Evolutionary conservation across 1,140 invertebrate genomes (phyloP).

Genomic region (Calliopsis andreniformis): DNA sequence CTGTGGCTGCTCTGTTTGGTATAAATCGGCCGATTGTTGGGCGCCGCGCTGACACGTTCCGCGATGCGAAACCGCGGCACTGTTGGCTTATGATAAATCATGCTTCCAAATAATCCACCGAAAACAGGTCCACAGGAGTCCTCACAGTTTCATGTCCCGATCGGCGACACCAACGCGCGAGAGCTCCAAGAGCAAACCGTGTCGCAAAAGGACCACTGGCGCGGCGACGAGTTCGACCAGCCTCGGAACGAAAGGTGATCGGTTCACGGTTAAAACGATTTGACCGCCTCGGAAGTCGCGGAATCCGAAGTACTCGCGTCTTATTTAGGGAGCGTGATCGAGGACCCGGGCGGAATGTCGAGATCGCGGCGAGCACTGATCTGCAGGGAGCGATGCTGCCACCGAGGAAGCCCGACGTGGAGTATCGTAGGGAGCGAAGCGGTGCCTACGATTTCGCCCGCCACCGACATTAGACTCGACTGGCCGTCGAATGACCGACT

Average conservation of each 20-base stretch:
- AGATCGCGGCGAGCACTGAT: constrained; percentile 20
- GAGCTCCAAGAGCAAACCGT: too few relatives aligned
- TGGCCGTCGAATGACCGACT: constrained; percentile 45
- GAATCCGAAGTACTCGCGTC: constrained; percentile 37
- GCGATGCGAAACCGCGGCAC: constrained; percentile 79
- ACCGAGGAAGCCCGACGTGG: constrained; percentile 63
- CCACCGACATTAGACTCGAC: constrained; percentile 55
- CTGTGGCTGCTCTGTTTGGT: constrained; percentile 73
- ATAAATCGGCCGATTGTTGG: constrained; percentile 76
- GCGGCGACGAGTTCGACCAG: too few relatives aligned
- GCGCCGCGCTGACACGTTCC: constrained; percentile 76
- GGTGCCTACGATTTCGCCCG: constrained; percentile 51
- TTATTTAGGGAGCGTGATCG: constrained; percentile 30
- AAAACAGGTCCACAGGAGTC: background rate
- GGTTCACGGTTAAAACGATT: background rate
- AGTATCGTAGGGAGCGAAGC: constrained; percentile 63
- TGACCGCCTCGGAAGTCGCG: constrained; percentile 52
- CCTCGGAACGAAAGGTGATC: constrained; percentile 6
- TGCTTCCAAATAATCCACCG: constrained; percentile 35
- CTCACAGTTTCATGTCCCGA: constrained; percentile 15
- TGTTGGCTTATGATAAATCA: constrained; percentile 81
- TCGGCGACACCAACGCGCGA: background rate
- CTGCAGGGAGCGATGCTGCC: constrained; percentile 61
- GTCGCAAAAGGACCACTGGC: too few relatives aligned
- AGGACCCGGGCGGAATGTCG: constrained; percentile 17